Base-by-base conservation (phyloP, 2,888 invertebrate species). In the Zaprionus bogoriensis region DNA sequence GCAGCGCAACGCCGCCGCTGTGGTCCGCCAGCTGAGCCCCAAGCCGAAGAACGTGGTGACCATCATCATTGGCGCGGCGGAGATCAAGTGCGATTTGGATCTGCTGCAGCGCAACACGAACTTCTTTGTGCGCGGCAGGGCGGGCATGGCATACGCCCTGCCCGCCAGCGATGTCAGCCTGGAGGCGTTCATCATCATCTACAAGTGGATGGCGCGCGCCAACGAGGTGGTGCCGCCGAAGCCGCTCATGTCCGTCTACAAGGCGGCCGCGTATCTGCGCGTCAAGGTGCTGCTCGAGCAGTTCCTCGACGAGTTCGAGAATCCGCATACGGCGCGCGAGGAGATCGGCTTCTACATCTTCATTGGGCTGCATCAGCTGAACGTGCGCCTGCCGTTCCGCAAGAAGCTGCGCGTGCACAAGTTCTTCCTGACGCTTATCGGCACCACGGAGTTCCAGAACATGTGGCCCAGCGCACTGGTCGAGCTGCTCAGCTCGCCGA, bases 341-440 rank as follows among this genome's bases (percentile, higher is more conserved):
- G 73, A 73, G 19, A 45, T 65, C 7, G 74, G 73, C 4, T 73
- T 73, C 36, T 53, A 61, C 9, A 50, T 73, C 41, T 72, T 17
- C 19, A 46, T 6, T 7, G 68, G 54, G 0, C 17, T 59, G 9
- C 52, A 48, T 7, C 28, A 44, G 25, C 28, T 67, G 28, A 62
- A 55, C 5, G 2, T 61, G 1, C 9, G 14, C 23, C 7, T 58
- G 12, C 51, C 52, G 0, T 5, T 12, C 7, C 51, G 12, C 0
- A 42, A 39, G 10, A 14, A n/a, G 0, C 1, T 73, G 46, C 51
- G 51, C 0, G 41, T 72, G 0, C 63, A 72, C 32, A 72, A 73
- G 3, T 73, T 32, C 5, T 73, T 73, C 2, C 12, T 73, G 0
- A 73, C 58, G 0, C 27, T 73, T 32, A 47, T 73, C 7, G 54